These are phyloP conservation scores for Parnassius apollo DNA, from an alignment of 2,888 invertebrate species.

Conservation along the genomic window DNA sequence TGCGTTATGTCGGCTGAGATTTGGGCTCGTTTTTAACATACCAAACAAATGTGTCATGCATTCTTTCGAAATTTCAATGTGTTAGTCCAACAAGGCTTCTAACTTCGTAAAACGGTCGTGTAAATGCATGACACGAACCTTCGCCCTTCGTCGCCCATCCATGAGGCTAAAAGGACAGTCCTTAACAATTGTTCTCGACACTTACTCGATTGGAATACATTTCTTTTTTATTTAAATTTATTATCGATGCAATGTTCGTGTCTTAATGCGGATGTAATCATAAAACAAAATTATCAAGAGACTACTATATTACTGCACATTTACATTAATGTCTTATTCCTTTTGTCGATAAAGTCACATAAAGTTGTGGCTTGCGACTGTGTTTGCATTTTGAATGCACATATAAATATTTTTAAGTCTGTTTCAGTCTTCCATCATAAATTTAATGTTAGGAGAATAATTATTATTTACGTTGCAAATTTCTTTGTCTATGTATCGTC, in stretches of 20 bases:
- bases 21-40: neutral
- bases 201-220: conserved; percentile 12
- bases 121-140: conserved; percentile 8
- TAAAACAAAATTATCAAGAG: neutral
- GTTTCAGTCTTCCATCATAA: too few species aligned
- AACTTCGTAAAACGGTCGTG: conserved; percentile 5
- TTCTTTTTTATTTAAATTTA: conserved; percentile 1
- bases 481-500: too few species aligned
- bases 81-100: conserved; percentile 20
- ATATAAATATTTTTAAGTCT: too few species aligned
- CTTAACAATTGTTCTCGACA: conserved; percentile 20
- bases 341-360: neutral
- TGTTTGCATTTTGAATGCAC: too few species aligned
- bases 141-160: conserved; percentile 23
- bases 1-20: too few species aligned
- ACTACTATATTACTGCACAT: neutral
- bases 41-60: conserved; percentile 9
- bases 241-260: neutral
- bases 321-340: neutral
- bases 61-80: conserved; percentile 12
- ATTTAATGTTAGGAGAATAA: too few species aligned
- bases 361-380: too few species aligned
- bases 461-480: too few species aligned
- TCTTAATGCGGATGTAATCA: conserved; percentile 10
- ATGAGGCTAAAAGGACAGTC: conserved; percentile 4